Base-by-base conservation (phyloP, 2,113 vertebrate genomes). In the Coreoperca whiteheadi region DNA sequence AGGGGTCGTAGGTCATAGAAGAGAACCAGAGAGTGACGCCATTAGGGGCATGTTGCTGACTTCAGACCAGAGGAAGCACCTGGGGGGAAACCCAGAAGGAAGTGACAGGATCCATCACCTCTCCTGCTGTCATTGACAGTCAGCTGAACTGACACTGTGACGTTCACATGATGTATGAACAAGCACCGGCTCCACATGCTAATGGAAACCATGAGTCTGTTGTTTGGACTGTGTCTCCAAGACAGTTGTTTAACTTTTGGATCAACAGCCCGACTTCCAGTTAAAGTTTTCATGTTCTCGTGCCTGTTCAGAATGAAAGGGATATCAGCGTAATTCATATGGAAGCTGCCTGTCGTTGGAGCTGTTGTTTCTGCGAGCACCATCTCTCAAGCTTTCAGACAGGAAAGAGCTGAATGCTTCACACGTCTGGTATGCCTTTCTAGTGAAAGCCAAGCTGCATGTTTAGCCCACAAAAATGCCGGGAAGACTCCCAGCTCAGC, bases 361-460 rank as follows among this genome's bases (percentile, higher is more conserved):
- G 50, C 64, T 41, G 75, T 69, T 87, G 84, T 91, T 87, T 85
- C 77, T 85, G 57, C 30, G 54, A 78, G 65, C 81, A 71, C 65
- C 82, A 65, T 89, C 86, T 83, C 92, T 77, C 74, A 15, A 16
- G 81, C 86, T 80, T 83, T 59, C 79, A 92, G 90, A 91, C 89
- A 91, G 91, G 86, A 93, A 93, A 77, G 86, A 82, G 84, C 84
- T 79, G 88, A 88, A 90, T 90, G 90, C 84, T 92, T 91, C 87
- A 90, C 88, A 77, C 41, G 89, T 94, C 93, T 95, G 93, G 91
- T 93, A 93, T 93, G 88, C 89, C 91, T 93, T 92, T 93, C 86
- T 91, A 90, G 85, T 89, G 74, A 77, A n/a, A 89, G 91, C 93
- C 91, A 91, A 93, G 90, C 86, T 85, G 90, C 91, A 79, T 85